These are phyloP conservation scores for Clivina fossor DNA, from an alignment of 2,888 invertebrate genomes.

Conservation along the genomic window DNA sequence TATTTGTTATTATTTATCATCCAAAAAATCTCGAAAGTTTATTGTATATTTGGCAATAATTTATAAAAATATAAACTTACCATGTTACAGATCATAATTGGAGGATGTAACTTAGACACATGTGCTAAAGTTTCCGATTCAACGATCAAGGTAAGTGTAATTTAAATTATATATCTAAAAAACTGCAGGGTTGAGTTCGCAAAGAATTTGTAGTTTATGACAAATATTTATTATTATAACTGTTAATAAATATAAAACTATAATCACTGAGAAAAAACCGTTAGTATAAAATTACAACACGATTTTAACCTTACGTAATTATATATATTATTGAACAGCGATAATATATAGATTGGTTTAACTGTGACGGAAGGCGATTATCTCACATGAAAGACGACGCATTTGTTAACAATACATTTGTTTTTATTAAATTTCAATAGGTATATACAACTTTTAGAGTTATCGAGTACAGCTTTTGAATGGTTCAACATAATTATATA, in stretches of 20 bases:
- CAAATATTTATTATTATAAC: background rate
- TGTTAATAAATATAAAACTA: too few relatives aligned
- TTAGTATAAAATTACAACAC: too few relatives aligned
- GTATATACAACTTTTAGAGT: constrained; percentile 35
- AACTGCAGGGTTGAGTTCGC: background rate
- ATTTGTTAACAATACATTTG: constrained; percentile 33
- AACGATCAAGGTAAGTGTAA: constrained; percentile 64
- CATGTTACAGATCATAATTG: constrained; percentile 77
- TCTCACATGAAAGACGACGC: too few relatives aligned
- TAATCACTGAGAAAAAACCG: too few relatives aligned
- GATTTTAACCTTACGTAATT: too few relatives aligned
- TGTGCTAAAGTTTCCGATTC: constrained; percentile 65
- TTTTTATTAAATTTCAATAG: constrained; percentile 35
- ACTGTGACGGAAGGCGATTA: too few relatives aligned
- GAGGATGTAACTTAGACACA: constrained; percentile 77
- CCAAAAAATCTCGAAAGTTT: too few relatives aligned
- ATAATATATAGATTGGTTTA: too few relatives aligned
- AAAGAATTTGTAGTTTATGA: background rate
- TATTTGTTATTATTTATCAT: too few relatives aligned
- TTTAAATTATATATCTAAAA: constrained; percentile 19
- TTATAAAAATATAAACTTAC: too few relatives aligned
- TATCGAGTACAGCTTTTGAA: constrained; percentile 28
- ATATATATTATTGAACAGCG: too few relatives aligned
- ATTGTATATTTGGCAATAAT: too few relatives aligned
- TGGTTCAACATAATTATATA: constrained; percentile 32